Percentiles rank a stretch among this genome's conserved stretches.
These are phyloP conservation scores for Drosophila emarginata DNA, from an alignment of 2,888 invertebrate species.

Conservation along the genomic window DNA sequence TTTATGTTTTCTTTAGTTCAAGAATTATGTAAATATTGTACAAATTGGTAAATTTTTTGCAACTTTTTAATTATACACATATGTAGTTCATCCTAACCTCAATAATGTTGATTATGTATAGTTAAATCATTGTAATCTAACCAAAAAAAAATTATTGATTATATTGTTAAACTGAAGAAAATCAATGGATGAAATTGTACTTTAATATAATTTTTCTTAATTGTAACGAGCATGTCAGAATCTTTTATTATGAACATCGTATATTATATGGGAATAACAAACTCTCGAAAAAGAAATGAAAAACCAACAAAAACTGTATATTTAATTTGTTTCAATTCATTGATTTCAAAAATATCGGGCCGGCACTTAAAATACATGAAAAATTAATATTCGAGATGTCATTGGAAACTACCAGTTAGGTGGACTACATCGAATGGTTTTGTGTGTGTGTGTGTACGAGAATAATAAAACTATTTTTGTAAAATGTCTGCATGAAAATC, in stretches of 20 bases:
- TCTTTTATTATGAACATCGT: constrained; percentile 6
- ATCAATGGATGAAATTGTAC: not conserved
- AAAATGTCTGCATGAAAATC: not conserved
- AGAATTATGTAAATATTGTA: constrained; percentile 72
- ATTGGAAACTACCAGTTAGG: not conserved
- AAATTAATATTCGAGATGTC: not conserved
- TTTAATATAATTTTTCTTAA: constrained; percentile 6
- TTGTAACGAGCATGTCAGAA: constrained; percentile 5
- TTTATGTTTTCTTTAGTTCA: constrained; percentile 26
- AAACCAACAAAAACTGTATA: not conserved
- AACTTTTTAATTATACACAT: constrained; percentile 9
- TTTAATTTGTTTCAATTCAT: not conserved
- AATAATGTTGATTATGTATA: constrained; percentile 43
- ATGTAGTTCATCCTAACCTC: not conserved
- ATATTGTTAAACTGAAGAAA: constrained; percentile 56
- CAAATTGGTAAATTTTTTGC: constrained; percentile 41
- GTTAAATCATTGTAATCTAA: constrained; percentile 47
- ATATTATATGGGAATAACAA: constrained; percentile 5
- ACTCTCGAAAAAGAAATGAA: not conserved
- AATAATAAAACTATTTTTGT: too few relatives aligned
- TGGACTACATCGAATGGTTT: not conserved
- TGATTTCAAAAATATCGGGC: not conserved
- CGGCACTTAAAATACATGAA: not conserved
- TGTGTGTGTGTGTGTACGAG: too few relatives aligned
- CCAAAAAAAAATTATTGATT: constrained; percentile 50